A percentile compares a stretch with the other conserved stretches of the same genome.
phyloP scores from a whole-genome alignment of 2,113 vertebrate species.

The Malurus melanocephalus region DNA sequence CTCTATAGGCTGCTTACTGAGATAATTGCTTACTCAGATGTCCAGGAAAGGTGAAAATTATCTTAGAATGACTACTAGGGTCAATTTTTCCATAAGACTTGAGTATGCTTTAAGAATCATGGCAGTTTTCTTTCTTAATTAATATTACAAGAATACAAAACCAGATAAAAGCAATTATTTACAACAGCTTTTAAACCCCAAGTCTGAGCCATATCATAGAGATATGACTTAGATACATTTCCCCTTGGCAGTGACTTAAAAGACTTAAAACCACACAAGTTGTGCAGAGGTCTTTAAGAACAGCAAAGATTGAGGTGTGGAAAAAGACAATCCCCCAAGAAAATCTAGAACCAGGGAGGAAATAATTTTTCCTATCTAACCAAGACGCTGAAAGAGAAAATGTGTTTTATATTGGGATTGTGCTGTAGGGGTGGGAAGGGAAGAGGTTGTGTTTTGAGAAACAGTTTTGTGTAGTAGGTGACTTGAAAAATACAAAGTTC shows the following conservation, averaged over 20 bases:
- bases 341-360: neutral
- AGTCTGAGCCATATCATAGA: neutral
- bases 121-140: neutral
- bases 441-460: neutral
- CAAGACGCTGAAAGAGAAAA: neutral
- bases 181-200: neutral
- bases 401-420: neutral
- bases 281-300: neutral
- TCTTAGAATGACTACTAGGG: neutral
- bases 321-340: neutral
- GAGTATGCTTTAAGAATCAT: neutral
- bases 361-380: neutral
- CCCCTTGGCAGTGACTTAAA: neutral
- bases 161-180: neutral
- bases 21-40: neutral
- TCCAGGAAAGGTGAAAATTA: neutral
- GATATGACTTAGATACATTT: neutral
- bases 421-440: neutral
- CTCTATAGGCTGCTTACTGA: neutral
- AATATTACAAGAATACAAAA: neutral
- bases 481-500: neutral
- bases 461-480: neutral
- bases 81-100: neutral
- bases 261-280: neutral
- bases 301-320: neutral